Evolutionary conservation across 2,888 invertebrate species (phyloP).

Genomic region (Leptogaster cylindrica): DNA sequence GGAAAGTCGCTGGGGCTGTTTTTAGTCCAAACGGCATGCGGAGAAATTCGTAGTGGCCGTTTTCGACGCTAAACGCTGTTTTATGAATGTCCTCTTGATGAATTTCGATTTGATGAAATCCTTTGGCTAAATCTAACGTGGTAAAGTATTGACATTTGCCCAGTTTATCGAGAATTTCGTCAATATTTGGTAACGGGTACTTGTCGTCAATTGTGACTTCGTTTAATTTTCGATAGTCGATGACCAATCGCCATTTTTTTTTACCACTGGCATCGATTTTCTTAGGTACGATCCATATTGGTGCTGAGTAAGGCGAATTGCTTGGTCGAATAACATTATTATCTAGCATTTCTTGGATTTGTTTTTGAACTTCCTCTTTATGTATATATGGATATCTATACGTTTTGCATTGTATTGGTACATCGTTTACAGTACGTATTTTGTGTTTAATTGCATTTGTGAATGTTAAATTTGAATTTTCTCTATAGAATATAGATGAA

Average conservation of each 20-base stretch:
- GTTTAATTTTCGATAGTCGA: conserved; percentile 47
- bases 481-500: conserved; percentile 6
- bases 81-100: conserved; percentile 41
- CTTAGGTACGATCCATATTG: not conserved
- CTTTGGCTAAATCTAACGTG: conserved; percentile 44
- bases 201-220: conserved; percentile 41
- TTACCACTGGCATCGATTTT: not conserved
- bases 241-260: not conserved
- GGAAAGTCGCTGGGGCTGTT: conserved; percentile 58
- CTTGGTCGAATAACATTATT: not conserved
- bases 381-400: not conserved
- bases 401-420: not conserved
- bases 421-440: not conserved
- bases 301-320: not conserved
- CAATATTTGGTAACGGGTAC: conserved; percentile 42
- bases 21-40: too few species aligned
- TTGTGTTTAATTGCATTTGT: not conserved
- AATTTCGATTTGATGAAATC: conserved; percentile 47
- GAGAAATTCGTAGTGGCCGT: too few species aligned
- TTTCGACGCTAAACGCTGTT: conserved; percentile 48
- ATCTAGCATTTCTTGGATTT: not conserved
- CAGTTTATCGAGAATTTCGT: conserved; percentile 45
- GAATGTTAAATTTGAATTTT: not conserved
- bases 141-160: conserved; percentile 44
- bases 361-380: not conserved